Evolutionary conservation across 2,888 invertebrate genomes (phyloP), one percentile per base, ranked within the genome.

Genomic region (Allolobophora icterica): DNA sequence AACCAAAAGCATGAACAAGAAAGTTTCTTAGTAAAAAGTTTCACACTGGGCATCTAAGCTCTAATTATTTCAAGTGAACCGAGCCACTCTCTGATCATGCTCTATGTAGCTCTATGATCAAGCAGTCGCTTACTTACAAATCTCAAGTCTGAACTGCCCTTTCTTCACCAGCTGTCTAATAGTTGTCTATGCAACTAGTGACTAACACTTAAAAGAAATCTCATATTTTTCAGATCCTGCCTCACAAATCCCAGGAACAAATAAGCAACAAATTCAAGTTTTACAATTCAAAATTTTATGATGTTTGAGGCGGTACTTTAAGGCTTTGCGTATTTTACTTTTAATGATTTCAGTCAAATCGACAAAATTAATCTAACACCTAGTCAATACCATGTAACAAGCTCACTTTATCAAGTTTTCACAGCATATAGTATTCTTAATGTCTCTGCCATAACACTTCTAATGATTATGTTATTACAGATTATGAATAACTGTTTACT

Each of bases 201-300:
- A 30, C 30, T 58, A 71, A 52, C 4, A 52, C 24, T 52, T 52
- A 52, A 52, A 52, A 52, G 0, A 71, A 71, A 71, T 71, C 71
- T 71, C 71, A 71, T 71, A 13, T 8, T 71, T 71, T n/a, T 71
- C 71, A 71, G 71, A 71, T 71, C 71, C 71, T 30, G n/a, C 71
- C n/a, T 71, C 71, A 21, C 52, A 71, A n/a, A n/a, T 71, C n/a
- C 71, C n/a, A 71, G 30, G 71, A 30, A 71, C 71, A 71, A 71
- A 71, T n/a, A n/a, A 71, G 71, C 71, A 71, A 71, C 71, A 71
- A 71, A n/a, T 71, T 71, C 71, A 71, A 71, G 71, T 71, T 71
- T 24, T 71, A 71, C 71, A 71, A 71, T 71, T 71, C 71, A 71
- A 71, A 71, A 30, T 71, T 71, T 71, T 8, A 71, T 71, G 71